Evolutionary conservation across 2,797 vertebrate genomes (phyloP).

Genomic region (Alcedo atthis): DNA sequence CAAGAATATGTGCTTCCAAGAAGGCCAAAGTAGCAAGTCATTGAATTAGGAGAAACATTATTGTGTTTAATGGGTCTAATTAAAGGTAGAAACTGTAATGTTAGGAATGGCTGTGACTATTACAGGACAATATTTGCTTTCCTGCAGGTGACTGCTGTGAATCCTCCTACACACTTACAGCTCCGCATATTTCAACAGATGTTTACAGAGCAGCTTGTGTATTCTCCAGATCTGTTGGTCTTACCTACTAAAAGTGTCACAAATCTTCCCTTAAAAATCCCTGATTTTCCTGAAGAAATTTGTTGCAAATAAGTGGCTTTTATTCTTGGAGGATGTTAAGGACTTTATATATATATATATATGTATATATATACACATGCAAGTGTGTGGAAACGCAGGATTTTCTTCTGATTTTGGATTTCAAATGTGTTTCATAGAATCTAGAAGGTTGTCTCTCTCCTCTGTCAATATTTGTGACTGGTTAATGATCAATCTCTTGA

Average conservation of each 20-base stretch:
- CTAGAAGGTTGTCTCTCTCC: neutral
- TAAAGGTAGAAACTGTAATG: neutral
- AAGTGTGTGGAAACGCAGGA: neutral
- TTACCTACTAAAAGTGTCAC: neutral
- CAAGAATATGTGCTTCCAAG: neutral
- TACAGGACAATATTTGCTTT: neutral
- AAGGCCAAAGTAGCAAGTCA: fast-evolving
- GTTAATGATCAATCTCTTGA: conserved; percentile 70
- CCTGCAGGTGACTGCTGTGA: neutral
- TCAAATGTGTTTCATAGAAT: neutral
- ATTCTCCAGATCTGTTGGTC: neutral
- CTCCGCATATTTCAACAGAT: neutral
- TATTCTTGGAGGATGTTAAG: neutral
- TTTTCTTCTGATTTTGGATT: neutral
- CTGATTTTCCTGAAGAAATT: neutral
- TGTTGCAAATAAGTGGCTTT: neutral
- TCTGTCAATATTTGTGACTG: conserved; percentile 74
- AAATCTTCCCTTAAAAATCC: neutral
- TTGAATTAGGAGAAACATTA: neutral
- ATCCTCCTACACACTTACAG: neutral
- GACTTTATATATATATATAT: neutral
- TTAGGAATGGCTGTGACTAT: neutral
- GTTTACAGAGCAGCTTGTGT: neutral
- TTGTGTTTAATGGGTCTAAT: neutral
- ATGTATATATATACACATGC: neutral